A percentile compares a stretch with the other conserved stretches of the same genome.
Conservation (phyloP, 2,888 invertebrate genomes). For the Drosophila flavopinicola region DNA sequence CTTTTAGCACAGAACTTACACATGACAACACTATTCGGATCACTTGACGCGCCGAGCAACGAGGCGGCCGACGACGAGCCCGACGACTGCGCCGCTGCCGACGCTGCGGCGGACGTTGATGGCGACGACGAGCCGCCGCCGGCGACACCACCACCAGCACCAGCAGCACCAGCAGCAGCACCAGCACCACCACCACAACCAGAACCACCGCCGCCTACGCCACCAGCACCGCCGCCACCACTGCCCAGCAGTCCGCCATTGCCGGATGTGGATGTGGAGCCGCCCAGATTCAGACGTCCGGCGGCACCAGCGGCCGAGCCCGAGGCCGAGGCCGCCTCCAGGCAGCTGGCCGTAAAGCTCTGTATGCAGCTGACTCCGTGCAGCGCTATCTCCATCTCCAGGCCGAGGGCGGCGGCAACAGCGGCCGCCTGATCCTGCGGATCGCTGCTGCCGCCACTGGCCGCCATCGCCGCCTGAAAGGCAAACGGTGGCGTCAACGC, state of each 20-base stretch:
- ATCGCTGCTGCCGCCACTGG: slow-evolving; percentile 79
- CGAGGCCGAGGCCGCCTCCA: slow-evolving; percentile 62
- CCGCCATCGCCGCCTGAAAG: slow-evolving; percentile 83
- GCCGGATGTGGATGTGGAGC: slow-evolving; percentile 83
- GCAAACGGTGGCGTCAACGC: slow-evolving; percentile 84
- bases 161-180: slow-evolving; percentile 52
- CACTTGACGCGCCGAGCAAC: slow-evolving; percentile 83
- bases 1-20: slow-evolving; percentile 97
- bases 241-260: slow-evolving; percentile 69
- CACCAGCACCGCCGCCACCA: no score
- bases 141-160: slow-evolving; percentile 50
- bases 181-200: slow-evolving; percentile 80
- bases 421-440: slow-evolving; percentile 82
- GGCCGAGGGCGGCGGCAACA: slow-evolving; percentile 79
- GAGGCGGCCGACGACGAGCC: slow-evolving; percentile 82
- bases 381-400: slow-evolving; percentile 80
- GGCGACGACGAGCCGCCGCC: slow-evolving; percentile 79
- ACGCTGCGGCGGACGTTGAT: slow-evolving; percentile 74
- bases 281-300: slow-evolving; percentile 54
- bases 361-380: slow-evolving; percentile 74
- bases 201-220: slow-evolving; percentile 81
- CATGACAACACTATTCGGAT: slow-evolving; percentile 91
- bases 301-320: slow-evolving; percentile 59
- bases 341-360: slow-evolving; percentile 72
- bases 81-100: slow-evolving; percentile 77